Percentiles rank a stretch among this genome's conserved stretches.
phyloP scores from a whole-genome alignment of 2,797 vertebrate species.

The Tragelaphus eurycerus region DNA sequence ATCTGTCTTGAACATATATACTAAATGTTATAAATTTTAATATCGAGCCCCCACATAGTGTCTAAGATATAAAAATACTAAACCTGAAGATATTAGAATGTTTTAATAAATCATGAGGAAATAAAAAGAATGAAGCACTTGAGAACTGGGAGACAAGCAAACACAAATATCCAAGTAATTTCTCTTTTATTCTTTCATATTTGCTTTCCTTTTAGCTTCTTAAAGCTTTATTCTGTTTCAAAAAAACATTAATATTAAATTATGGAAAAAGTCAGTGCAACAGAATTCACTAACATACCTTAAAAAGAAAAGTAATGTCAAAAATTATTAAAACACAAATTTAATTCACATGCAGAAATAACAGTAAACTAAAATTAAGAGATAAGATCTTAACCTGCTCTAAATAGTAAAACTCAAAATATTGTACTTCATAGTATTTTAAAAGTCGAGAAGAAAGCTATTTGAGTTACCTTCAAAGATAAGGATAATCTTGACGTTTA shows the following conservation, averaged over 20 bases:
- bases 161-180: not conserved
- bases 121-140: not conserved
- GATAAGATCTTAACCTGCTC: not conserved
- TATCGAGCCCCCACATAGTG: not conserved
- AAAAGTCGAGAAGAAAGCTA: not conserved
- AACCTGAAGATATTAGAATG: not conserved
- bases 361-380: not conserved
- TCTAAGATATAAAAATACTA: not conserved
- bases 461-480: not conserved
- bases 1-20: not conserved
- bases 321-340: not conserved
- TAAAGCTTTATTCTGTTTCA: constrained; percentile 16
- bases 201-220: constrained; percentile 16
- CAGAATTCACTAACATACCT: not conserved
- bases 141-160: not conserved
- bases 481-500: not conserved
- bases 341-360: not conserved
- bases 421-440: not conserved
- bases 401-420: not conserved
- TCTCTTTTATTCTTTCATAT: constrained; percentile 14
- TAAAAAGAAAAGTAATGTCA: not conserved
- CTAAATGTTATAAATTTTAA: not conserved
- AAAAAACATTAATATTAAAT: not conserved
- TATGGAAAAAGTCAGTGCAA: not conserved
- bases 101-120: not conserved